Base-by-base conservation (phyloP, 2,888 invertebrate species). In the Alitta virens region DNA sequence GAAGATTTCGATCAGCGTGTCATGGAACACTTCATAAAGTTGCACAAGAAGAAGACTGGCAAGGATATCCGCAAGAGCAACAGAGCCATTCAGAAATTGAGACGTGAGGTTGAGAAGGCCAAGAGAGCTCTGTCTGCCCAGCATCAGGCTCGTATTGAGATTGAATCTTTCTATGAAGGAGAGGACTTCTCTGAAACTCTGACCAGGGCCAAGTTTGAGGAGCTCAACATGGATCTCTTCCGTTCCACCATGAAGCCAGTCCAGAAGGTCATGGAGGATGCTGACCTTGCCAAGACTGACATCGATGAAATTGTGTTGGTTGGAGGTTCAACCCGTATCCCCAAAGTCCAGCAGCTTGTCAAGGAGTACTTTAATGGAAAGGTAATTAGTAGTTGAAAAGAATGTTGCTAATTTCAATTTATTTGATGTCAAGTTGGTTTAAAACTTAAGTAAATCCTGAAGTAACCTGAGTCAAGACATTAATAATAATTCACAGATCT, bases 1-100 rank as follows among this genome's bases (percentile, higher is more conserved):
- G 98, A 99, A 85, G 98, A 99, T 86, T 99, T 97, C 83, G 96
- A 97, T 85, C 95, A 97, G 84, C 88, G 94, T 71, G 94, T 97
- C 2, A 95, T 97, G 94, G 96, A 98, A 77, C 95, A 99, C 85
- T 98, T 99, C 86, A 94, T 96, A 83, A 97, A 98, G 83, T 83
- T 97, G 80, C 94, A 94, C 88, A 96, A 97, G 87, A 96, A 95
- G 87, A 96, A 97, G 89, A 94, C 92, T 88, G 94, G 94, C 83
- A 95, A 95, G 85, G 95, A 97, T 81, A 92, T 96, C 83, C 88
- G 95, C 72, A 93, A 91, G 81, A 94, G 95, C 83, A 83, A 92
- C 85, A 88, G 95, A 67, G 94, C 96, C 65, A 92, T 96, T 2
- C 96, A 96, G 85, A 96, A 96, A 83, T 86, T 97, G 75, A 89